A percentile compares a stretch with the other conserved stretches of the same genome.
phyloP scores from a whole-genome alignment of 2,888 invertebrate genomes.

The Drosophila diplacantha region DNA sequence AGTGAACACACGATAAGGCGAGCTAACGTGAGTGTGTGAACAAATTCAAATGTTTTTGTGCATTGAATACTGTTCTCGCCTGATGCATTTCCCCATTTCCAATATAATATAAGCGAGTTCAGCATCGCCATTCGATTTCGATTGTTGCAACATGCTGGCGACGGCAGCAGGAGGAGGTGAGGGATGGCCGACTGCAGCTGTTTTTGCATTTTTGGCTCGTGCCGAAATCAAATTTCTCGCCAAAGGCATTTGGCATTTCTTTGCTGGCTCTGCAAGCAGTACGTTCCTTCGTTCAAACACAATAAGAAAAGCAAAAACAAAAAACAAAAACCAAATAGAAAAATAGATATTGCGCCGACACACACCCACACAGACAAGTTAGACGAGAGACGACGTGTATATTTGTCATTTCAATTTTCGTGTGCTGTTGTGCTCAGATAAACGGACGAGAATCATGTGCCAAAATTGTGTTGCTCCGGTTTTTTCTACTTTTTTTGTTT shows the following conservation, averaged over 20 bases:
- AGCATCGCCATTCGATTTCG: slow-evolving; percentile 1
- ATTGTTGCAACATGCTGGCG: slow-evolving; percentile 15
- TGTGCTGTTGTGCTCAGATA: slow-evolving; percentile 38
- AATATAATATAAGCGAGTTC: background rate
- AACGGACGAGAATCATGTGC: slow-evolving; percentile 33
- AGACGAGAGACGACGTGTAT: slow-evolving; percentile 12
- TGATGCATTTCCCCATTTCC: slow-evolving; percentile 1
- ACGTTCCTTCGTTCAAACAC: slow-evolving; percentile 8
- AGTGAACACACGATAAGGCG: background rate
- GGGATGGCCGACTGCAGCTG: slow-evolving; percentile 20
- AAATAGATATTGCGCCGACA: slow-evolving; percentile 17
- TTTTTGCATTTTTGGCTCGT: slow-evolving; percentile 22
- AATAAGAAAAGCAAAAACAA: background rate
- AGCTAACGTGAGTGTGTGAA: background rate
- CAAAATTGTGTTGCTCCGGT: slow-evolving; percentile 1
- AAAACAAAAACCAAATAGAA: slow-evolving; percentile 2
- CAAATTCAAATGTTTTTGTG: background rate
- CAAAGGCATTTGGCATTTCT: slow-evolving; percentile 25
- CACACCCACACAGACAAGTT: slow-evolving; percentile 13
- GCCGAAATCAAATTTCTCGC: slow-evolving; percentile 7
- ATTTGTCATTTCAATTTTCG: slow-evolving; percentile 60
- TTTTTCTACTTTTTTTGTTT: slow-evolving; percentile 2
- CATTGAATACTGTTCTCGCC: background rate
- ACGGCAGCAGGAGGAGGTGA: background rate
- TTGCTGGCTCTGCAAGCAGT: slow-evolving; percentile 7